Conservation (phyloP, 2,888 invertebrate species). For the Eristalis pertinax region DNA sequence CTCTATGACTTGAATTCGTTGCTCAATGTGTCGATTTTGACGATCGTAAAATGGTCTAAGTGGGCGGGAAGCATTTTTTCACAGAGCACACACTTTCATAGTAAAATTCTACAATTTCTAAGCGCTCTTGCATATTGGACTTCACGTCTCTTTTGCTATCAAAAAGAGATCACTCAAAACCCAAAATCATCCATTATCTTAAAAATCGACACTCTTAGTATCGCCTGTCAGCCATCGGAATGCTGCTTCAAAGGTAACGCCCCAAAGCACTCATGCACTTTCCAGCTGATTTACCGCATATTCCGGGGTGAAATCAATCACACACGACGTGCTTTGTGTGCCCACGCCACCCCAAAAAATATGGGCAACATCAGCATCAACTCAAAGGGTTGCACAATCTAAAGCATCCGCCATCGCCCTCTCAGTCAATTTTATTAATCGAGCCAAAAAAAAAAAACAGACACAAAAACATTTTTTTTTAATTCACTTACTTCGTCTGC, state of each 20-base stretch:
- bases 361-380: constrained; percentile 11
- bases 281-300: background rate
- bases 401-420: constrained; percentile 26
- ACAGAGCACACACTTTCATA: no score
- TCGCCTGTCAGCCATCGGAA: background rate
- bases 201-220: no score
- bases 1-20: no score
- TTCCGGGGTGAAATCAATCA: constrained; percentile 54
- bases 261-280: background rate
- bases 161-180: no score
- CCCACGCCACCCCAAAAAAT: constrained; percentile 20
- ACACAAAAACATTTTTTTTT: constrained; percentile 4
- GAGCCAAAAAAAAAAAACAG: constrained; percentile 12
- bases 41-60: no score
- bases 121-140: no score
- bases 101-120: no score
- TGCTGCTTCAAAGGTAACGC: background rate
- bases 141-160: no score
- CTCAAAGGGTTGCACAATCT: constrained; percentile 42
- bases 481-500: constrained; percentile 60
- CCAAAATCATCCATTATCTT: no score
- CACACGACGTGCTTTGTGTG: constrained; percentile 25
- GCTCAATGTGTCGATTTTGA: no score
- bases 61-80: no score
- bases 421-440: constrained; percentile 58